Evolutionary conservation across 2,113 vertebrate species (phyloP), one percentile per base, ranked within the genome.

Genomic region (Zapornia atra): DNA sequence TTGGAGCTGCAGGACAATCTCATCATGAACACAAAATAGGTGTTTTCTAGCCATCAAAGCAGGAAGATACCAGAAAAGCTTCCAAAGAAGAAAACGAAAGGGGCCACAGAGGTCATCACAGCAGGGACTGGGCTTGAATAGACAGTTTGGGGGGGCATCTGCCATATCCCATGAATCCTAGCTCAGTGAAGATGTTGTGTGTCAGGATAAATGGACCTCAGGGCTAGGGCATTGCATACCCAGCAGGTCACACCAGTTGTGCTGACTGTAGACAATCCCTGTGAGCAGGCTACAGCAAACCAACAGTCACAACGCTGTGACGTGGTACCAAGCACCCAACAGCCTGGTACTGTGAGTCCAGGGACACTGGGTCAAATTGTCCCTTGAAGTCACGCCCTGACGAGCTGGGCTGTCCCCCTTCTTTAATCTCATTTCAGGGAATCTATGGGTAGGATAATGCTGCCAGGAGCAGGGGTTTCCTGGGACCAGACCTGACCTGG

Each of bases 91-190:
- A 82, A 38, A 85, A 56, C 33, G 15, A 63, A 53, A 65, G 31
- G 42, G 25, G 21, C 15, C 46, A 44, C 56, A 38, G 50, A 78
- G 12, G 34, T 79, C 40, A n/a, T 60, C 51, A 60, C 4, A 54
- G 36, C 48, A 51, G 54, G 46, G 40, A 28, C 12, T 28, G 65
- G 18, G 26, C 13, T 59, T 26, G 51, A 53, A 53, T 15, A 28
- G 51, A 28, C 26, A 28, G 51, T 15, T 13, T 28, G 18, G 64
- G 11, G 64, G 59, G 29, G 21, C 6, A 33, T n/a, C 28, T 64
- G 33, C 24, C 15, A 2, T 4, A 11, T 7, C 15, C 16, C 8
- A 2, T 6, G 25, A 38, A 12, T 21, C 4, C 24, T 11, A 53
- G 46, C n/a, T n/a, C 68, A 28, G 50, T 21, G 73, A 57, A 28